These are phyloP conservation scores for Lasioglossum baleicum DNA, from an alignment of 1,140 invertebrate genomes.

Conservation along the genomic window DNA sequence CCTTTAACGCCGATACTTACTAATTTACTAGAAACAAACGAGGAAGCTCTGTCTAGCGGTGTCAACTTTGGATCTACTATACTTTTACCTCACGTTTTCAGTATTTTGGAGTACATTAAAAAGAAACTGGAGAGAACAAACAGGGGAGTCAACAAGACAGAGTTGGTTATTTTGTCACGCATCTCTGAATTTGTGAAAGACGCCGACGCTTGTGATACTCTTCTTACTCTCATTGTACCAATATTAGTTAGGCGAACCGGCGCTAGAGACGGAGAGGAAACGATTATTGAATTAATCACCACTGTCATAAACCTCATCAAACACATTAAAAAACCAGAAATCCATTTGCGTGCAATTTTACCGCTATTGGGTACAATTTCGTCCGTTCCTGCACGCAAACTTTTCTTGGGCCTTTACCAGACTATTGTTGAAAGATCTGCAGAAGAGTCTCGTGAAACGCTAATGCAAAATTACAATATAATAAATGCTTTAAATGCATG, in stretches of 20 bases:
- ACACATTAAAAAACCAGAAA: constrained; percentile 83
- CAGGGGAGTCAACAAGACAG: constrained; percentile 83
- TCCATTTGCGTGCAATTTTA: constrained; percentile 84
- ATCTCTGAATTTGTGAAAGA: constrained; percentile 87
- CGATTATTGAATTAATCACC: constrained; percentile 83
- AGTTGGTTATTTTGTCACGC: constrained; percentile 89
- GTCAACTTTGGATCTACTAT: constrained; percentile 88
- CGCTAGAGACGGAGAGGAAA: constrained; percentile 80
- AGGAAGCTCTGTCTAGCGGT: constrained; percentile 67
- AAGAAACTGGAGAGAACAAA: constrained; percentile 82
- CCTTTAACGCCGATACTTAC: constrained; percentile 57
- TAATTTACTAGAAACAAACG: constrained; percentile 62
- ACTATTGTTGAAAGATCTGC: constrained; percentile 78
- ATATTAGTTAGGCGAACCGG: constrained; percentile 85
- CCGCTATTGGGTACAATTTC: constrained; percentile 84
- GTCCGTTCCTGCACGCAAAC: constrained; percentile 83
- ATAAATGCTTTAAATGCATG: constrained; percentile 90
- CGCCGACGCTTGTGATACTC: constrained; percentile 83
- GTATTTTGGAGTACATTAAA: constrained; percentile 87
- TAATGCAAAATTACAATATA: constrained; percentile 77
- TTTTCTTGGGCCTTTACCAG: constrained; percentile 82
- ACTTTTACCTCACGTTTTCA: constrained; percentile 86
- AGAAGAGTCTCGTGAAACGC: constrained; percentile 62
- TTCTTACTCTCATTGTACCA: constrained; percentile 87
- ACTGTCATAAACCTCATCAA: constrained; percentile 88